These are phyloP conservation scores for Procambarus clarkii DNA, from an alignment of 1,140 invertebrate species.

Conservation along the genomic window DNA sequence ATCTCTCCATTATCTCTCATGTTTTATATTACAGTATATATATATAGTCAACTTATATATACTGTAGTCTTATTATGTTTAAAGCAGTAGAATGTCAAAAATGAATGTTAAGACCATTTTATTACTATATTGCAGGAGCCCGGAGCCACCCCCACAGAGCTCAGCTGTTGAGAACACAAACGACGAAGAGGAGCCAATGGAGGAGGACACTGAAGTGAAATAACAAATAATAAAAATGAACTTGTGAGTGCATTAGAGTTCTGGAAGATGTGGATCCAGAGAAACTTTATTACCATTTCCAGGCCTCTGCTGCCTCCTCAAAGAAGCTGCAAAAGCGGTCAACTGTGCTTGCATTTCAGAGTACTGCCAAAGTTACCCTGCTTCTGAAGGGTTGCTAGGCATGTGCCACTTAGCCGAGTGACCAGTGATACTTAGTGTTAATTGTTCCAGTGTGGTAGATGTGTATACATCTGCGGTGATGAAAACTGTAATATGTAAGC, in stretches of 20 bases:
- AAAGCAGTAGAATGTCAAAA: no score
- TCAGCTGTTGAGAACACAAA: slow-evolving; percentile 41
- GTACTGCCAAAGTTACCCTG: slow-evolving; percentile 14
- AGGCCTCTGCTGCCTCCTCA: slow-evolving; percentile 35
- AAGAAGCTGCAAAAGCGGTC: slow-evolving; percentile 42
- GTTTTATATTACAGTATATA: no score
- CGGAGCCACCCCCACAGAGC: slow-evolving; percentile 44
- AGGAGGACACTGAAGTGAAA: slow-evolving; percentile 58
- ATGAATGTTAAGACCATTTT: no score
- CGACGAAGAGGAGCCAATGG: slow-evolving; percentile 64
- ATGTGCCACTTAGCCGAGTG: slow-evolving; percentile 38
- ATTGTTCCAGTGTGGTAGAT: slow-evolving; percentile 50
- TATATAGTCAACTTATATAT: no score
- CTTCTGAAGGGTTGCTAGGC: slow-evolving; percentile 15
- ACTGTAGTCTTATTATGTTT: no score
- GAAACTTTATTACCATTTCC: slow-evolving; percentile 25
- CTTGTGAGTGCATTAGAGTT: background rate
- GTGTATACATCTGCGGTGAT: slow-evolving; percentile 42
- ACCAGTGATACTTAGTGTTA: slow-evolving; percentile 65
- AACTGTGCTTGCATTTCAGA: slow-evolving; percentile 57
- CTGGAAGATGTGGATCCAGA: slow-evolving; percentile 23
- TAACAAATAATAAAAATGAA: slow-evolving; percentile 37
- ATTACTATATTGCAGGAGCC: slow-evolving; percentile 29
- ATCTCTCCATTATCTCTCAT: no score
- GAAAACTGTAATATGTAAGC: slow-evolving; percentile 45